Percentiles rank a stretch among this genome's conserved stretches.
Conservation (phyloP, 2,113 vertebrate genomes). For the Spilogale gracilis region DNA sequence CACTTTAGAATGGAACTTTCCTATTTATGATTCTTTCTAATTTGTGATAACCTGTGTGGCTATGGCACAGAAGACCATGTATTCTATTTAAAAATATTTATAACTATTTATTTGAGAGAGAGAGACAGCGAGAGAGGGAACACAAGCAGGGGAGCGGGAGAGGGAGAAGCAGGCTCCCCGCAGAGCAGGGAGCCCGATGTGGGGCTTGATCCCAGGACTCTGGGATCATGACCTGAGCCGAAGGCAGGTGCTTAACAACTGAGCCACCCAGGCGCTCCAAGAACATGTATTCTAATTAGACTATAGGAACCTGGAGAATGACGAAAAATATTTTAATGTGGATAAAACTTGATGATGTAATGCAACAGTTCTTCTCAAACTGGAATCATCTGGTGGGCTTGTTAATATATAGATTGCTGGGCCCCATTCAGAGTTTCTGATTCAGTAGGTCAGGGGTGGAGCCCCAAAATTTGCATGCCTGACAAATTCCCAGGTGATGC, state of each 20-base stretch:
- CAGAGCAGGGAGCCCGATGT: no score
- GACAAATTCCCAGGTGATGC: background rate
- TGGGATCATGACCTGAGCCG: no score
- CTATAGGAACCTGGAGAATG: slow-evolving; percentile 5
- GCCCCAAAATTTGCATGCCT: background rate
- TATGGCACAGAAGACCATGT: background rate
- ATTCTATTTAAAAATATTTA: background rate
- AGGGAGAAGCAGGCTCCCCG: no score
- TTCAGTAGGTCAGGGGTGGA: background rate
- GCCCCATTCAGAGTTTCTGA: background rate
- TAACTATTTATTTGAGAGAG: no score
- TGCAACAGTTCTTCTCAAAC: background rate
- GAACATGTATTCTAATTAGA: background rate
- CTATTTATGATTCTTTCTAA: background rate
- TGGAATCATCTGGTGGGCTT: background rate
- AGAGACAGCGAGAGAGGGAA: no score
- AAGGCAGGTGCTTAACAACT: no score
- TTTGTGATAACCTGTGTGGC: background rate
- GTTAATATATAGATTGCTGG: background rate
- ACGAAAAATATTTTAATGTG: background rate
- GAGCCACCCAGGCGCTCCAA: no score
- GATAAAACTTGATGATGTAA: slow-evolving; percentile 14
- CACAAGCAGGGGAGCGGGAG: no score
- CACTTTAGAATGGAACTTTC: slow-evolving; percentile 24
- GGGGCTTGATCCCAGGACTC: no score